Conservation (phyloP, 1,140 invertebrate species). For the Drosophila pectinifera region DNA sequence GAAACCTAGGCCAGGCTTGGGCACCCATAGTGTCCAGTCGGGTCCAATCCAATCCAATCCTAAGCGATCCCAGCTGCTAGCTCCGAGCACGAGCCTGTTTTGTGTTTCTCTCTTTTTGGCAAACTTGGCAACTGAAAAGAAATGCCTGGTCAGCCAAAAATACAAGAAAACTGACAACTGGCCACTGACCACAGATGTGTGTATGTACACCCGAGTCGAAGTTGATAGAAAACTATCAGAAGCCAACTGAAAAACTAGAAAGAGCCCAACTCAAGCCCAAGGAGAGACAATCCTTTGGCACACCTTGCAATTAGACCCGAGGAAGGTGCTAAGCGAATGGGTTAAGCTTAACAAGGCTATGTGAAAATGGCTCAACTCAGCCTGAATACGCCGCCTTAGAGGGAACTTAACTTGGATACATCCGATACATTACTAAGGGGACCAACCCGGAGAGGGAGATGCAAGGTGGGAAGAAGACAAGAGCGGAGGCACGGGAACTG, state of each 20-base stretch:
- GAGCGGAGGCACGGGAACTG: slow-evolving; percentile 1
- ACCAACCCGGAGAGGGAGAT: not conserved
- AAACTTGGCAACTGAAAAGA: slow-evolving; percentile 12
- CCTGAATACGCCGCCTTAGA: not conserved
- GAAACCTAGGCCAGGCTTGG: slow-evolving; percentile 11
- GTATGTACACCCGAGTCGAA: slow-evolving; percentile 13
- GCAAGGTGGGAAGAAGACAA: not conserved
- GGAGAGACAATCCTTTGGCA: too few relatives aligned
- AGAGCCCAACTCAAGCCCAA: not conserved
- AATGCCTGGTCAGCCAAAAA: slow-evolving; percentile 20
- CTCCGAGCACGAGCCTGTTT: slow-evolving; percentile 32
- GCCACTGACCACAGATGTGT: slow-evolving; percentile 18
- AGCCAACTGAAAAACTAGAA: not conserved
- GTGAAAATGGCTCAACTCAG: not conserved
- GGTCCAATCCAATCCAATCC: not conserved
- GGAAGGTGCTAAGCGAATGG: not conserved
- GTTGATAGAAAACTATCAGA: not conserved
- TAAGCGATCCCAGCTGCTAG: slow-evolving; percentile 20
- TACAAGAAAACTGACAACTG: not conserved
- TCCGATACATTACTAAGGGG: too few relatives aligned
- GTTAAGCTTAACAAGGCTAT: not conserved
- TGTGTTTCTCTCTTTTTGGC: not conserved
- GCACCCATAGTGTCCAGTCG: slow-evolving; percentile 28
- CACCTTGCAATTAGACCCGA: not conserved
- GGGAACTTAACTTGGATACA: not conserved